Evolutionary conservation across 2,113 vertebrate genomes (phyloP).

Genomic region (Microcebus tavaratra): DNA sequence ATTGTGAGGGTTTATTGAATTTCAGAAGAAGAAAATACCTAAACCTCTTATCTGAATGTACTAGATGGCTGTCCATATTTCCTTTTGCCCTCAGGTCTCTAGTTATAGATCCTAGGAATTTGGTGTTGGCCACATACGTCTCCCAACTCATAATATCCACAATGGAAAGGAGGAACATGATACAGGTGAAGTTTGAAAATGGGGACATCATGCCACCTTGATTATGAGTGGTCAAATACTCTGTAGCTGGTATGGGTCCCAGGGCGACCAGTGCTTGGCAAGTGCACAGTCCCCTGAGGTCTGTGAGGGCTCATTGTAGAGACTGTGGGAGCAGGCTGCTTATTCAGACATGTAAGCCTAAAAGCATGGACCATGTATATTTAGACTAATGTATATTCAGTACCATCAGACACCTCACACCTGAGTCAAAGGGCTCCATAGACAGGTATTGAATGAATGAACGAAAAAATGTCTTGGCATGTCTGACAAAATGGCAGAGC

Average conservation of each 20-base stretch:
- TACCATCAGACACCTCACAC: not conserved
- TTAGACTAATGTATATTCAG: not conserved
- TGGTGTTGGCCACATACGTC: not conserved
- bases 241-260: not conserved
- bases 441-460: not conserved
- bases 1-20: not conserved
- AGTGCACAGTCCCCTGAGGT: not conserved
- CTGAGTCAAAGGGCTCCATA: not conserved
- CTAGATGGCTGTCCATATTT: not conserved
- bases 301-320: not conserved
- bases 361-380: not conserved
- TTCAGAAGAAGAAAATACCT: constrained; percentile 11
- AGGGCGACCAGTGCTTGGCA: not conserved
- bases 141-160: not conserved
- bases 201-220: not conserved
- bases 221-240: not conserved
- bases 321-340: not conserved
- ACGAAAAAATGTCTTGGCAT: not conserved
- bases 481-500: not conserved
- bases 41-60: not conserved
- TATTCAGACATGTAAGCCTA: not conserved
- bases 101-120: not conserved
- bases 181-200: not conserved
- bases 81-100: not conserved
- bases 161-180: not conserved